A percentile compares a stretch with the other conserved stretches of the same genome.
These are phyloP conservation scores for Vanessa atalanta DNA, from an alignment of 1,140 invertebrate genomes.

Conservation along the genomic window DNA sequence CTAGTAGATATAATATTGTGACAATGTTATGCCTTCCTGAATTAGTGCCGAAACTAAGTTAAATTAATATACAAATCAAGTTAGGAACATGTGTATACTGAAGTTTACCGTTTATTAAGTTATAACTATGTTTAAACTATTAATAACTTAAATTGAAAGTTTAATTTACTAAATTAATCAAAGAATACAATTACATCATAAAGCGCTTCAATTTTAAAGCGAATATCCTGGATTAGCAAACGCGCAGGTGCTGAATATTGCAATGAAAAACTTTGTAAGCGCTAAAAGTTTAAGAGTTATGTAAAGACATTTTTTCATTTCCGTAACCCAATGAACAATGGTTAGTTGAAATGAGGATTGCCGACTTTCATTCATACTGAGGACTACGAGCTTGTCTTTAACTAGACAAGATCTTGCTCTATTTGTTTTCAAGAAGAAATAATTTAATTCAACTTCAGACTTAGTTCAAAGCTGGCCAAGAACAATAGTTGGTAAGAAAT, in stretches of 20 bases:
- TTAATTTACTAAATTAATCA: background rate
- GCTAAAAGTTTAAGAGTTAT: slow-evolving; percentile 28
- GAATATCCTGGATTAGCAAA: slow-evolving; percentile 15
- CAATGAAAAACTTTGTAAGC: slow-evolving; percentile 27
- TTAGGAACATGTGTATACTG: slow-evolving; percentile 1
- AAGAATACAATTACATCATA: slow-evolving; percentile 6
- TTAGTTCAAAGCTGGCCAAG: slow-evolving; percentile 5
- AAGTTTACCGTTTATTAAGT: background rate
- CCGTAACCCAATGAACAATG: slow-evolving; percentile 16
- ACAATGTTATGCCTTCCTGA: background rate
- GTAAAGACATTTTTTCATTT: slow-evolving; percentile 27
- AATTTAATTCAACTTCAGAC: slow-evolving; percentile 11
- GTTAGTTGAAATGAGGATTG: slow-evolving; percentile 14
- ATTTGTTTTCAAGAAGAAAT: slow-evolving; percentile 1
- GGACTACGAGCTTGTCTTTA: slow-evolving; percentile 3
- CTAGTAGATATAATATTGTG: background rate
- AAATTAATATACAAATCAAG: background rate
- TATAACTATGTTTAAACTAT: background rate
- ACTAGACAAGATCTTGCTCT: background rate
- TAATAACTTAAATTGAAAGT: background rate
- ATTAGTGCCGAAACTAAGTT: background rate
- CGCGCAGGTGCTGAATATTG: slow-evolving; percentile 22
- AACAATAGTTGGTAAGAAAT: slow-evolving; percentile 15
- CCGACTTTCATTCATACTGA: slow-evolving; percentile 22
- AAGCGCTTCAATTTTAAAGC: slow-evolving; percentile 8